Evolutionary conservation across 2,888 invertebrate genomes (phyloP), one percentile per base, ranked within the genome.

Genomic region (Marronus borbonicus): DNA sequence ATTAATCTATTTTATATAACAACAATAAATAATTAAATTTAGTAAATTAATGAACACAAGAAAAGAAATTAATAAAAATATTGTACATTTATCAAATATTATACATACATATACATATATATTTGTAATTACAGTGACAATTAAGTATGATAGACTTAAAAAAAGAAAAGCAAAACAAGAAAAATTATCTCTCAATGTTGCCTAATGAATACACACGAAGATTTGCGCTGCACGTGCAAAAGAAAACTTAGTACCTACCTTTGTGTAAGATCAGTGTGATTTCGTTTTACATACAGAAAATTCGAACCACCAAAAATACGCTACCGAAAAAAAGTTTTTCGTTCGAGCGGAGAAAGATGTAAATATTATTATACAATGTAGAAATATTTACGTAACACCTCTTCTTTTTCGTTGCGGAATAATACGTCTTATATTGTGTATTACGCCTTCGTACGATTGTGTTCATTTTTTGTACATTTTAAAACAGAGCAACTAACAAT

Each of bases 231-330:
- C 86, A 86, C 85, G 85, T 85, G 85, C 84, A 85, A 84, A 83
- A 81, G 24, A 55, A 3, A 7, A n/a, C 17, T 17, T 55, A 55
- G 80, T 82, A 85, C 84, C 85, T 86, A 85, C 85, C 85, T 86
- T 86, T 86, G 84, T 87, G 86, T 85, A 81, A 85, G 83, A 85
- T 86, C 84, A 86, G 85, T 87, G 86, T 87, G 85, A 84, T 83
- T 86, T 85, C 80, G 83, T 84, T 84, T 85, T 62, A 28, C 28
- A 31, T 5, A 31, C 31, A 31, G 31, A 31, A 28, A 20, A 55
- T 17, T 8, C 84, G 83, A 85, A 84, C 80, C 82, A 77, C 62
- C 44, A 10, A 12, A 44, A 10, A 8, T 12, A 8, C 10, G 44
- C 44, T 12, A 12, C 8, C 44, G 44, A 44, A 8, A 44, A 10